Percentiles rank a stretch among this genome's conserved stretches.
phyloP scores from a whole-genome alignment of 2,888 invertebrate species.

The Beris chalybata region DNA sequence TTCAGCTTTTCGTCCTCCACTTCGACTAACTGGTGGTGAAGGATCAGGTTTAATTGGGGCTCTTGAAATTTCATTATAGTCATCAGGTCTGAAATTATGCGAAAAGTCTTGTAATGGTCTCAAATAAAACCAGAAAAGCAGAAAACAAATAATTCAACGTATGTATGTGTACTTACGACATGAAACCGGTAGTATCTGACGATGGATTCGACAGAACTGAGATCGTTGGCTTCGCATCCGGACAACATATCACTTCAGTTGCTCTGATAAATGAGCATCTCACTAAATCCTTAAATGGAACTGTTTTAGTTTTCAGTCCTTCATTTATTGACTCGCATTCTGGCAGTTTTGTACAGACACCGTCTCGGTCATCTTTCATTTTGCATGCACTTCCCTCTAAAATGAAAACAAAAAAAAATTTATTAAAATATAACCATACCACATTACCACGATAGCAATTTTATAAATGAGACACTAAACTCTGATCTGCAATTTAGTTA shows the following conservation, averaged over 20 bases:
- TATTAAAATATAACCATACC: no score
- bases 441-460: no score
- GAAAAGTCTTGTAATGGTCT: no score
- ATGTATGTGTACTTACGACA: conserved; percentile 9
- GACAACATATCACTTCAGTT: conserved; percentile 50
- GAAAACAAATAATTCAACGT: no score
- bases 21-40: conserved; percentile 2
- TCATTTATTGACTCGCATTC: conserved; percentile 41
- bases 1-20: conserved; percentile 8
- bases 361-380: conserved; percentile 37
- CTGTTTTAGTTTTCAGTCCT: conserved; percentile 39
- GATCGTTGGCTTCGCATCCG: conserved; percentile 33
- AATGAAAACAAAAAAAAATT: conserved; percentile 5
- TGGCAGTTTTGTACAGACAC: conserved; percentile 43
- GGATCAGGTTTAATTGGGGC: not conserved
- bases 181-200: not conserved
- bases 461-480: no score
- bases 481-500: no score
- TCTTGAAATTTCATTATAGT: conserved; percentile 15
- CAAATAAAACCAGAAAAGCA: no score
- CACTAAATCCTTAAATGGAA: conserved; percentile 42
- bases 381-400: conserved; percentile 36
- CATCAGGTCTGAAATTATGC: conserved; percentile 13
- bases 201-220: not conserved
- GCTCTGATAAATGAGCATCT: conserved; percentile 44